Evolutionary conservation across 1,140 invertebrate genomes (phyloP), one percentile per base, ranked within the genome.

Genomic region (Acyrthosiphon pisum): DNA sequence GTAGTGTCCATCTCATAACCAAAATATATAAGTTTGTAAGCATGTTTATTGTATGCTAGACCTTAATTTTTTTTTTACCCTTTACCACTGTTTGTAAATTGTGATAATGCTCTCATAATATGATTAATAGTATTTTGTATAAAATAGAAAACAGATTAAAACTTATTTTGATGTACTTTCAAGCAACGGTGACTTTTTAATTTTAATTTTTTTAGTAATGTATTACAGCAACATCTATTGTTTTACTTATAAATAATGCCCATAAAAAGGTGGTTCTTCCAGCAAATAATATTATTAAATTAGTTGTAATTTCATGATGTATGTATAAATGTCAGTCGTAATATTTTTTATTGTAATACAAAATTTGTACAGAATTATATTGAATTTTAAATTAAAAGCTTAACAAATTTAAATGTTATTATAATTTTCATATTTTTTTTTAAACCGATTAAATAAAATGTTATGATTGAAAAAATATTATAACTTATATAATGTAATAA

Each of bases 111-210:
- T 86, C 81, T 86, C 50, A 22, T 53, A 84, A 86, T 93, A 86
- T 41, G 46, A 53, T 93, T 44, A 84, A 86, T 86, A 86, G 48
- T 93, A 41, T 93, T 86, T 93, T 93, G 81, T 93, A 56, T 44
- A 93, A 84, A 86, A 84, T 84, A 93, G 35, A 86, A 90, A 90
- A 90, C 56, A 90, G 68, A 90, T 44, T 90, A 41, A 90, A 90
- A 68, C 11, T 68, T 90, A 90, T 90, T 68, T 41, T 68, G 37
- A 90, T 90, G 48, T 89, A 90, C 37, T 68, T 68, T 30, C n/a
- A 68, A 44, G 11, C n/a, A 68, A 90, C 68, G 37, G 56, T 90
- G 89, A 89, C 48, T 37, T 89, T 90, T 60, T 60, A 35, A n/a
- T 76, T 76, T 90, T 90, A 60, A 22, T 56, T 18, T 90, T 41